Base-by-base conservation (phyloP, 2,113 vertebrate genomes). In the Melospiza melodia region DNA sequence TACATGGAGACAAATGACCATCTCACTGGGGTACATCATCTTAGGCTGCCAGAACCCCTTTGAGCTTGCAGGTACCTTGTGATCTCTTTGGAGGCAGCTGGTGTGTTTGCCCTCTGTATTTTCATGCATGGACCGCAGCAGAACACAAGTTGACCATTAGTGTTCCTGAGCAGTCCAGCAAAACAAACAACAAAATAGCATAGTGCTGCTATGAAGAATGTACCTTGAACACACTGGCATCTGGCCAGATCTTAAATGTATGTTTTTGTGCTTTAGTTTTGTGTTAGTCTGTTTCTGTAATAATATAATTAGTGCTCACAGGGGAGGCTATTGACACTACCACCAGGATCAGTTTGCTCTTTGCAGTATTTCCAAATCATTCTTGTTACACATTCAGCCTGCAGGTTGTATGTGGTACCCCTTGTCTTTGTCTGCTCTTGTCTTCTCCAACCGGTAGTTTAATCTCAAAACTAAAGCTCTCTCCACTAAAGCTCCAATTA, bases 291-390 rank as follows among this genome's bases (percentile, higher is more conserved):
- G 97, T 97, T 98, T 97, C 96, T n/a, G 93, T 98, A 97, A 97
- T 98, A 97, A 97, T 95, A 95, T 96, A 98, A 98, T 98, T 98
- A 98, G 97, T 91, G 97, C 97, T 97, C 96, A 96, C 95, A 94
- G 98, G 97, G 95, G 97, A 97, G 94, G 73, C 94, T 97, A 98
- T 98, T 93, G 97, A 97, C 39, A 84, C 93, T 79, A 83, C 90
- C 93, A 91, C 96, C 90, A 95, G 97, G 97, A 96, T 97, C 90
- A 94, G 91, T 89, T 95, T 96, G 95, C 95, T 97, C 97, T 96
- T 97, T 85, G 44, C 76, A 74, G 94, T 52, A 30, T 95, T 93
- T 97, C 94, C 93, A 94, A 93, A 79, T 91, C 30, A 0, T 89
- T 93, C 89, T 95, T 2, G 12, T 91, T 93, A 93, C 94, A 96